These are phyloP conservation scores for Encarsia formosa DNA, from an alignment of 2,888 invertebrate species.

Conservation along the genomic window DNA sequence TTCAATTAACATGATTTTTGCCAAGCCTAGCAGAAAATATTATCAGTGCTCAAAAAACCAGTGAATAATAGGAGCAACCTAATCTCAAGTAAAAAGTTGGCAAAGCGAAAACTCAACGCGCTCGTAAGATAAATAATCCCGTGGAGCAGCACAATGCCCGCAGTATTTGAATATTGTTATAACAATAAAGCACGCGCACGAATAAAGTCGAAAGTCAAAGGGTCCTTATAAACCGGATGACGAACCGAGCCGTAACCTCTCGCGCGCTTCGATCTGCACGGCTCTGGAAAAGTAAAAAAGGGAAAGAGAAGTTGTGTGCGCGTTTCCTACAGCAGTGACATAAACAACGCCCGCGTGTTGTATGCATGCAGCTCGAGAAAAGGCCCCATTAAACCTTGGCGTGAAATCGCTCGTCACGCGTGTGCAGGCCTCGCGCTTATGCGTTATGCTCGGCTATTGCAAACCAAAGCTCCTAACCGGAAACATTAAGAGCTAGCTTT, in stretches of 20 bases:
- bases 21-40: too few relatives aligned
- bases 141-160: neutral
- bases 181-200: neutral
- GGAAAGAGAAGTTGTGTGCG: neutral
- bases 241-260: constrained; percentile 4
- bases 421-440: too few relatives aligned
- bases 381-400: constrained; percentile 17
- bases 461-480: constrained; percentile 24
- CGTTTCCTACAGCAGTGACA: constrained; percentile 19
- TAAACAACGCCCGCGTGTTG: constrained; percentile 24
- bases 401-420: too few relatives aligned
- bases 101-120: neutral
- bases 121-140: neutral
- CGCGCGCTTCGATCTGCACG: too few relatives aligned
- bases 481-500: constrained; percentile 29
- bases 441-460: too few relatives aligned
- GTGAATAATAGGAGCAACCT: too few relatives aligned
- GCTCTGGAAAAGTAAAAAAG: neutral
- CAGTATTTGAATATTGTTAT: neutral
- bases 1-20: too few relatives aligned
- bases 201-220: neutral
- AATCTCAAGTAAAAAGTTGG: neutral
- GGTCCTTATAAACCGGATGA: constrained; percentile 8
- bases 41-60: too few relatives aligned
- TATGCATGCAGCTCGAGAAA: too few relatives aligned